phyloP scores from a whole-genome alignment of 2,113 vertebrate species.

The Corythoichthys haematopterus region DNA sequence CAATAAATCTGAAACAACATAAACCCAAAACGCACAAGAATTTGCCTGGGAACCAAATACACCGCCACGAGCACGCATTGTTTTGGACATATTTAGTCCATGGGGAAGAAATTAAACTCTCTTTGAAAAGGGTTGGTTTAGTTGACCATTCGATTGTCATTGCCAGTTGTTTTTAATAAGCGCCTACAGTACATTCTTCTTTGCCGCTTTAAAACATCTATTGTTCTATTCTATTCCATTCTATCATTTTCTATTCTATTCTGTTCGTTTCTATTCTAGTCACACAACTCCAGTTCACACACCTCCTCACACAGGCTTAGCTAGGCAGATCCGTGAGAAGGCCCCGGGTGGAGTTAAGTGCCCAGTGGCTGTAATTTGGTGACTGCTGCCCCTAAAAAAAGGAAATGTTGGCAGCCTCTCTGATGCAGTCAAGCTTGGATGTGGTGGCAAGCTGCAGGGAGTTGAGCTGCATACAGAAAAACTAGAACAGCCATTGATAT shows the following conservation, averaged over 20 bases:
- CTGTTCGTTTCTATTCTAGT: neutral
- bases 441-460: slow-evolving; percentile 55
- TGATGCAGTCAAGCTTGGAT: slow-evolving; percentile 66
- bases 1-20: slow-evolving; percentile 21
- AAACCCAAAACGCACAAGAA: slow-evolving; percentile 24
- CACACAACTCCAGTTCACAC: slow-evolving; percentile 7
- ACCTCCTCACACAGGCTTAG: slow-evolving; percentile 26
- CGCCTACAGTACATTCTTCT: neutral
- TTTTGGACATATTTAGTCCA: neutral
- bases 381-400: slow-evolving; percentile 74
- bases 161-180: neutral
- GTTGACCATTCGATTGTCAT: slow-evolving; percentile 2
- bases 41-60: slow-evolving; percentile 17
- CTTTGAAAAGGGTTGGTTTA: slow-evolving; percentile 18
- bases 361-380: slow-evolving; percentile 74
- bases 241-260: neutral
- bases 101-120: neutral
- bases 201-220: neutral
- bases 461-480: slow-evolving; percentile 6
- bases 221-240: neutral
- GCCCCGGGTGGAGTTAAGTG: slow-evolving; percentile 69
- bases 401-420: slow-evolving; percentile 62
- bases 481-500: slow-evolving; percentile 8
- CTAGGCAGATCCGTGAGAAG: slow-evolving; percentile 63
- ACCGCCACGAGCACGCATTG: neutral